Evolutionary conservation across 2,797 vertebrate genomes (phyloP).

Genomic region (Lithobates sylvaticus): DNA sequence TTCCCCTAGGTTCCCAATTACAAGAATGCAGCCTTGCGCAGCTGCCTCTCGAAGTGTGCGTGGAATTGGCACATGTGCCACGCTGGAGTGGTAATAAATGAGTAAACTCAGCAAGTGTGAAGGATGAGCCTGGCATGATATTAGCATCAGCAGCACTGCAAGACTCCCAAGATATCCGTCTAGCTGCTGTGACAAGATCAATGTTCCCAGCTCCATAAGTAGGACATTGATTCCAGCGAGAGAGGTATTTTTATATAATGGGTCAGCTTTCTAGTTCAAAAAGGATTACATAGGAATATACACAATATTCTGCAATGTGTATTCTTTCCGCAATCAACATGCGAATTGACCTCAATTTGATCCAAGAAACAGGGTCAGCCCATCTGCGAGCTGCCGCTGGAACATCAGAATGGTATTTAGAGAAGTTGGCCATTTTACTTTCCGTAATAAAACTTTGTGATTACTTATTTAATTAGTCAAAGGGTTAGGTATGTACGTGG

Average conservation of each 20-base stretch:
- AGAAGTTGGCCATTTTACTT: neutral
- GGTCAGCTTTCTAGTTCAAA: slow-evolving; percentile 62
- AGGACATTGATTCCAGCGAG: slow-evolving; percentile 55
- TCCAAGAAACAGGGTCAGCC: slow-evolving; percentile 29
- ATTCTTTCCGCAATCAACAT: slow-evolving; percentile 23
- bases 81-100: slow-evolving; percentile 9
- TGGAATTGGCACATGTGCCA: no score
- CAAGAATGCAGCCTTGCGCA: no score
- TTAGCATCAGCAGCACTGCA: slow-evolving; percentile 16
- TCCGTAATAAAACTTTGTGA: neutral
- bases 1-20: no score
- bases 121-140: neutral
- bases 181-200: slow-evolving; percentile 44
- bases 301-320: neutral
- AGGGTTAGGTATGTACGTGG: neutral
- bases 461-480: neutral
- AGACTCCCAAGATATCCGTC: slow-evolving; percentile 23
- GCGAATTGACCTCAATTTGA: slow-evolving; percentile 28
- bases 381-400: slow-evolving; percentile 10
- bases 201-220: slow-evolving; percentile 33
- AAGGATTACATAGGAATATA: slow-evolving; percentile 37
- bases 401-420: neutral
- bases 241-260: slow-evolving; percentile 62
- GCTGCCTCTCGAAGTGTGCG: no score
- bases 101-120: neutral